A percentile compares a stretch with the other conserved stretches of the same genome.
Conservation (phyloP, 2,888 invertebrate species). For the Xestia rhomboidea region DNA sequence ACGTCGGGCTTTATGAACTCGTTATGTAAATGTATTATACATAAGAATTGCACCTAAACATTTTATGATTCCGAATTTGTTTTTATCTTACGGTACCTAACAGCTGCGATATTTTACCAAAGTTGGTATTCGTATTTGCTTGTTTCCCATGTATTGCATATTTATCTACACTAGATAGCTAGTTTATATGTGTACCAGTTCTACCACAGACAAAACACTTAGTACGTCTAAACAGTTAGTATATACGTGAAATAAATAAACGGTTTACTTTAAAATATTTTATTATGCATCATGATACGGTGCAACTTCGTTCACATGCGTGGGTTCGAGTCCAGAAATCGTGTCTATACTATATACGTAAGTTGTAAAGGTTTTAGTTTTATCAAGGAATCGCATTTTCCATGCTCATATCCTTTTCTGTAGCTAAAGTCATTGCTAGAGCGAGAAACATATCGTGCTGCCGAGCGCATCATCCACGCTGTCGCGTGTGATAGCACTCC, state of each 20-base stretch:
- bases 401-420: neutral
- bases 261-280: neutral
- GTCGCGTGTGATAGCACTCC: neutral
- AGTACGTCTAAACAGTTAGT: no score
- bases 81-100: neutral
- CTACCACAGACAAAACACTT: no score
- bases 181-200: neutral
- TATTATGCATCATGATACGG: neutral
- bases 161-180: neutral
- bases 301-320: neutral
- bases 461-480: neutral
- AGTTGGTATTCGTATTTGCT: neutral
- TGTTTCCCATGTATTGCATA: neutral
- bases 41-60: constrained; percentile 45
- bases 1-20: constrained; percentile 58
- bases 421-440: neutral
- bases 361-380: neutral
- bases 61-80: neutral
- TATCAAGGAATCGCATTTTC: neutral
- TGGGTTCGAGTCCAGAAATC: neutral
- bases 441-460: neutral
- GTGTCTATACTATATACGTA: no score
- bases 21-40: constrained; percentile 69
- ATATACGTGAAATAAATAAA: neutral
- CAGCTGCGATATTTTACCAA: neutral